Evolutionary conservation across 2,888 invertebrate species (phyloP).

Genomic region (Lasiommata megera): DNA sequence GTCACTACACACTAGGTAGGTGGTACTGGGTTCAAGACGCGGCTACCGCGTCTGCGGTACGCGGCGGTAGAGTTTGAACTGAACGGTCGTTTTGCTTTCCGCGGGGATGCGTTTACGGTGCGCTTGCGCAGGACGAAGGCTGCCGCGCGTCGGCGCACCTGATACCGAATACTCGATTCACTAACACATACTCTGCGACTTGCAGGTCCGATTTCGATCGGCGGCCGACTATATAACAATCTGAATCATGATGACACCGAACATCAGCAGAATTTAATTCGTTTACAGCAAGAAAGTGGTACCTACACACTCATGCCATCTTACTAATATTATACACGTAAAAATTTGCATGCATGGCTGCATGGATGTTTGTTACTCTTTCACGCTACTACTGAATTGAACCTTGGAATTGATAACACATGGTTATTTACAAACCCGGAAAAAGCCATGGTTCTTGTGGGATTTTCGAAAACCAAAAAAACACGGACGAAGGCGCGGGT

Average conservation of each 20-base stretch:
- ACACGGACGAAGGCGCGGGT: no score
- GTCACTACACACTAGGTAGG: constrained; percentile 29
- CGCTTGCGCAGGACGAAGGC: constrained; percentile 46
- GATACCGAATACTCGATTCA: constrained; percentile 15
- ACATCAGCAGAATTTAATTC: neutral
- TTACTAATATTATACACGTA: no score
- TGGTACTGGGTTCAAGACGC: constrained; percentile 41
- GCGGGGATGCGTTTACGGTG: constrained; percentile 44
- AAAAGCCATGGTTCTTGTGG: no score
- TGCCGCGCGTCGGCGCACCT: constrained; percentile 47
- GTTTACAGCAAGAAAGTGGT: no score
- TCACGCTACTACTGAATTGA: no score
- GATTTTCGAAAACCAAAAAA: no score
- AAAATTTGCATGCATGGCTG: no score
- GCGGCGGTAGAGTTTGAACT: constrained; percentile 77
- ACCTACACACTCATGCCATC: no score
- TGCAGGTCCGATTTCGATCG: neutral
- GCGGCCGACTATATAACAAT: neutral
- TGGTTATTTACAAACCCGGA: no score
- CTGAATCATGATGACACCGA: neutral
- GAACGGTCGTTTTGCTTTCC: constrained; percentile 48
- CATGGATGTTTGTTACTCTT: no score
- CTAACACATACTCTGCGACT: neutral
- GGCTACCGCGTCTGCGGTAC: constrained; percentile 73
- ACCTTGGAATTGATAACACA: no score